Conservation (phyloP, 2,113 vertebrate species). For the Nanger granti region DNA sequence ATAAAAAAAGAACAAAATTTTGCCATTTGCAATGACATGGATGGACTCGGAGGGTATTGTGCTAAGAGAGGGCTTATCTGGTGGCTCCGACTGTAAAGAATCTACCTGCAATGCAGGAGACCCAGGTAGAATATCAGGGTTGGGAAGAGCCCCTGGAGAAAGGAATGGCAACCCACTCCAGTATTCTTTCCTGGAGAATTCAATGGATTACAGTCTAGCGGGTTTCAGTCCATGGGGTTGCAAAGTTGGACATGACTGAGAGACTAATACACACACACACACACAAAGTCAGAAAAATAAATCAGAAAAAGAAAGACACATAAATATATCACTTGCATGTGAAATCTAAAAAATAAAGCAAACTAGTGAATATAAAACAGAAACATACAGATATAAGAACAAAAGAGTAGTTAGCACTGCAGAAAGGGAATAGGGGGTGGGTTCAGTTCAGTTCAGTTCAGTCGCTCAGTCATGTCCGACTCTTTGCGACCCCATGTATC, state of each 20-base stretch:
- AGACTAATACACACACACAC: neutral
- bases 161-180: neutral
- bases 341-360: neutral
- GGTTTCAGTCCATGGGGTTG: neutral
- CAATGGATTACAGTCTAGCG: neutral
- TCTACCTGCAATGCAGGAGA: neutral
- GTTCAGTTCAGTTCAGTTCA: neutral
- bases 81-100: neutral
- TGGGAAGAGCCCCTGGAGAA: neutral
- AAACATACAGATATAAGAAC: neutral
- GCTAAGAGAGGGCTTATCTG: neutral
- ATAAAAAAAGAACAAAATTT: neutral
- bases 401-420: neutral
- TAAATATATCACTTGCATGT: neutral
- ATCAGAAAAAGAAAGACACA: neutral
- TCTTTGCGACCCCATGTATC: too few relatives aligned
- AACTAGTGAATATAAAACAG: neutral
- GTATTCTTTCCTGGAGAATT: neutral
- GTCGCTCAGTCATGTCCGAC: too few relatives aligned
- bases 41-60: neutral
- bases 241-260: neutral
- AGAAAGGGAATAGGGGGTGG: neutral
- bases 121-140: neutral
- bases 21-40: neutral
- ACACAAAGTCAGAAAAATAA: neutral